A percentile compares a stretch with the other conserved stretches of the same genome.
Conservation (phyloP, 2,797 vertebrate species). For the Adrianichthys oophorus region DNA sequence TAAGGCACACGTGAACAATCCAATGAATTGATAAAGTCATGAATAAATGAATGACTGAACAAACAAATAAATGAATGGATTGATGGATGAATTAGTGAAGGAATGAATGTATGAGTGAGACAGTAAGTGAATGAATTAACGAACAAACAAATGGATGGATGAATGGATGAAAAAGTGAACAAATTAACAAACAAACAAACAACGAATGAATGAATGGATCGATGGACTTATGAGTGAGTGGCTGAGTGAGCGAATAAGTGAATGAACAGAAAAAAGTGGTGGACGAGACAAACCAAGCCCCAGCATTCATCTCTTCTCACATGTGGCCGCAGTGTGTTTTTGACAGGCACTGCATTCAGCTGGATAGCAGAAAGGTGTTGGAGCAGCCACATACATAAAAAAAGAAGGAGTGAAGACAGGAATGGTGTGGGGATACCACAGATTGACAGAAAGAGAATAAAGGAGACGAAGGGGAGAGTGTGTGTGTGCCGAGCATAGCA, state of each 20-base stretch:
- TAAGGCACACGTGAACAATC: no score
- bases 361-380: conserved; percentile 55
- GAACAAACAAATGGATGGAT: background rate
- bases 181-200: no score
- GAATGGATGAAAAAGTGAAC: no score
- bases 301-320: conserved; percentile 20
- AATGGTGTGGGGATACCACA: conserved; percentile 33
- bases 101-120: no score
- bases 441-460: conserved; percentile 27
- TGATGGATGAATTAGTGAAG: no score
- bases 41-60: no score
- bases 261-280: background rate
- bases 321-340: conserved; percentile 26
- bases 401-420: conserved; percentile 13
- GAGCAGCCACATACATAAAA: conserved; percentile 5
- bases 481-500: conserved; percentile 44
- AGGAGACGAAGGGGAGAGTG: conserved; percentile 25
- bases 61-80: no score
- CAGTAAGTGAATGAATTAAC: no score
- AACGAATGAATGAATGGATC: no score
- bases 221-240: no score
- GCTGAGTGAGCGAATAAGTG: background rate
- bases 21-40: no score
- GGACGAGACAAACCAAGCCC: conserved; percentile 16
- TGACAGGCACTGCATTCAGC: conserved; percentile 48